Percentiles rank a stretch among this genome's conserved stretches.
These are phyloP conservation scores for Sorex araneus DNA, from an alignment of 2,113 vertebrate species.

Conservation along the genomic window DNA sequence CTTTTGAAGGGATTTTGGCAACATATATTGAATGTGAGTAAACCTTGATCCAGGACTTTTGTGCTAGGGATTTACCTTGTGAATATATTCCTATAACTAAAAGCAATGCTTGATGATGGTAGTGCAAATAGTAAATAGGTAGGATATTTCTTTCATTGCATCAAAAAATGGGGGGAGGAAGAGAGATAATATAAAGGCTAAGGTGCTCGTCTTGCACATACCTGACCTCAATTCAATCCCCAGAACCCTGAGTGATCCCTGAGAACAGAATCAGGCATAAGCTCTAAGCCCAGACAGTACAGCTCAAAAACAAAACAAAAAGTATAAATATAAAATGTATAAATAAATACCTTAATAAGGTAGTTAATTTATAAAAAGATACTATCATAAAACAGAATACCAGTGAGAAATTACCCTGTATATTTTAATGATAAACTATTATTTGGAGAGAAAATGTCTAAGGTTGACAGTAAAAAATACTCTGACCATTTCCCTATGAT, in stretches of 20 bases:
- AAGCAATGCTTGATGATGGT: not conserved
- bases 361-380: constrained; percentile 38
- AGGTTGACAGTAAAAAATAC: constrained; percentile 61
- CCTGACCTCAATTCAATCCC: too few species aligned
- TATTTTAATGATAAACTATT: constrained; percentile 65
- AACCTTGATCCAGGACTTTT: not conserved
- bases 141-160: not conserved
- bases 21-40: not conserved
- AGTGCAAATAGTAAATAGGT: not conserved
- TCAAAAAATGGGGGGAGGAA: not conserved
- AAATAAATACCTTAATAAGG: not conserved
- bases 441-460: constrained; percentile 68
- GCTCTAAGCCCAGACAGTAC: too few species aligned
- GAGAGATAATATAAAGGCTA: too few species aligned
- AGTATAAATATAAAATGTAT: not conserved
- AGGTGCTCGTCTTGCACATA: too few species aligned
- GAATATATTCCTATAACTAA: not conserved
- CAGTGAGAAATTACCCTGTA: constrained; percentile 51
- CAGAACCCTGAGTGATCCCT: too few species aligned
- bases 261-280: too few species aligned
- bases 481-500: constrained; percentile 50
- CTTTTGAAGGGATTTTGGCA: not conserved
- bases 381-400: constrained; percentile 23
- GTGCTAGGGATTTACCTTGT: constrained; percentile 13
- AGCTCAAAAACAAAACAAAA: not conserved